phyloP scores from a whole-genome alignment of 1,140 invertebrate species.

The Drosophila malerkotliana region DNA sequence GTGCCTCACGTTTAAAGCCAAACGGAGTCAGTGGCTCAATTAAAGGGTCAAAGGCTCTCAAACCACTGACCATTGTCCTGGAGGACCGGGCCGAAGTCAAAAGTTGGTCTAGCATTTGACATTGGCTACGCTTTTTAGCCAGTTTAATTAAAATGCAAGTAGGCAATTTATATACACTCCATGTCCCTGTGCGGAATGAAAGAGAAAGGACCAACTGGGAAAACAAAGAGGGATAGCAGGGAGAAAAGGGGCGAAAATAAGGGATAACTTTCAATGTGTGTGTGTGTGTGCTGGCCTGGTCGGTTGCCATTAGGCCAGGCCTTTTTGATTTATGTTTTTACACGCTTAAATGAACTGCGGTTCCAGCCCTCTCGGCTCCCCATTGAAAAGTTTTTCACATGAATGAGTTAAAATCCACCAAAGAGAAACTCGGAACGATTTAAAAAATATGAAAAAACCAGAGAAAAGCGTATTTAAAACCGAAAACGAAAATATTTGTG shows the following conservation, averaged over 20 bases:
- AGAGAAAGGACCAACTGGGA: constrained; percentile 3
- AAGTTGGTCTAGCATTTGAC: constrained; percentile 66
- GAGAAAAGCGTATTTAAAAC: constrained; percentile 59
- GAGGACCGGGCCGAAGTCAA: constrained; percentile 5
- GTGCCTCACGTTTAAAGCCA: constrained; percentile 65
- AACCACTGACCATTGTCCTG: constrained; percentile 64
- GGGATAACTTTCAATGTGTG: constrained; percentile 23
- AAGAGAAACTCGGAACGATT: constrained; percentile 3
- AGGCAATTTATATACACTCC: constrained; percentile 82
- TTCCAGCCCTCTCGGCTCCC: constrained; percentile 34
- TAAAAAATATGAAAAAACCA: constrained; percentile 11
- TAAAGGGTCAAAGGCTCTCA: constrained; percentile 70
- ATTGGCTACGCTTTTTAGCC: constrained; percentile 75
- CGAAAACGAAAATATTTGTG: constrained; percentile 60
- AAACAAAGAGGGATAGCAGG: constrained; percentile 12
- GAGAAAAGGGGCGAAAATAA: constrained; percentile 2
- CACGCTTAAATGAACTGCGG: constrained; percentile 78
- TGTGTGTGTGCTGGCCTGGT: constrained; percentile 14
- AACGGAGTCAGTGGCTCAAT: constrained; percentile 77
- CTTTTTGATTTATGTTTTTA: constrained; percentile 82
- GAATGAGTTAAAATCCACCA: constrained; percentile 62
- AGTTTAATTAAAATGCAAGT: constrained; percentile 82
- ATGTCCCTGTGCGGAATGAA: constrained; percentile 44
- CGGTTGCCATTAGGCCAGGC: constrained; percentile 62
- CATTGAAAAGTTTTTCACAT: constrained; percentile 74